phyloP scores from a whole-genome alignment of 2,888 invertebrate genomes.

The Macrosoma leucophasiata region DNA sequence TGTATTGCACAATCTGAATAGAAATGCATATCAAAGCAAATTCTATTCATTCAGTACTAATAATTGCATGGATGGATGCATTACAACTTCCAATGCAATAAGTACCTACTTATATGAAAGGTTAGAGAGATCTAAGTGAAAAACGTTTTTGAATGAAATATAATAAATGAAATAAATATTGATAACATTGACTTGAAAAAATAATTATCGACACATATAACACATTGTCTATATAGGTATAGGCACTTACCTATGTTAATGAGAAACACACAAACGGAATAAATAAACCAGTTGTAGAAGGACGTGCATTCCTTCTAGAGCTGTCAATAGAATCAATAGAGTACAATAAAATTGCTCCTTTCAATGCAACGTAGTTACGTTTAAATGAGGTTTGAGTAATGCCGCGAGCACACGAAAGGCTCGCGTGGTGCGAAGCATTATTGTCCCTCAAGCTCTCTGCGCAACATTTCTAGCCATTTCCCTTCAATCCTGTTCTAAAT shows the following conservation, averaged over 20 bases:
- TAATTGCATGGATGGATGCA: too few relatives aligned
- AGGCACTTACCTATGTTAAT: conserved; percentile 47
- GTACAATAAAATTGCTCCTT: conserved; percentile 68
- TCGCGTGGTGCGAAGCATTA: conserved; percentile 51
- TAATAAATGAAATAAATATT: too few relatives aligned
- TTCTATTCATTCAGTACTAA: too few relatives aligned
- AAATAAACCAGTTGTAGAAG: conserved; percentile 50
- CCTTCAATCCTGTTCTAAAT: conserved; percentile 24
- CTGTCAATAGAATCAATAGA: conserved; percentile 70
- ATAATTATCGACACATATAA: conserved; percentile 1
- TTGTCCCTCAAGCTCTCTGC: conserved; percentile 31
- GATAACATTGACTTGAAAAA: too few relatives aligned
- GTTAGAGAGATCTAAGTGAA: too few relatives aligned
- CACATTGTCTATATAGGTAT: conserved; percentile 23
- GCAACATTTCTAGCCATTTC: conserved; percentile 26
- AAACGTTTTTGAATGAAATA: too few relatives aligned
- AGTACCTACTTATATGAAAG: too few relatives aligned
- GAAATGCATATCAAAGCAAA: too few relatives aligned
- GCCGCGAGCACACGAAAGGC: conserved; percentile 56
- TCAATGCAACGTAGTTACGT: conserved; percentile 67
- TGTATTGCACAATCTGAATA: too few relatives aligned
- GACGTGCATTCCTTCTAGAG: conserved; percentile 45
- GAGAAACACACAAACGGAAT: conserved; percentile 46
- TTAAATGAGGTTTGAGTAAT: conserved; percentile 75
- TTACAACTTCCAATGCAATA: too few relatives aligned